Evolutionary conservation across 1,140 invertebrate genomes (phyloP), one percentile per base, ranked within the genome.

Genomic region (Drosophila sucinea): DNA sequence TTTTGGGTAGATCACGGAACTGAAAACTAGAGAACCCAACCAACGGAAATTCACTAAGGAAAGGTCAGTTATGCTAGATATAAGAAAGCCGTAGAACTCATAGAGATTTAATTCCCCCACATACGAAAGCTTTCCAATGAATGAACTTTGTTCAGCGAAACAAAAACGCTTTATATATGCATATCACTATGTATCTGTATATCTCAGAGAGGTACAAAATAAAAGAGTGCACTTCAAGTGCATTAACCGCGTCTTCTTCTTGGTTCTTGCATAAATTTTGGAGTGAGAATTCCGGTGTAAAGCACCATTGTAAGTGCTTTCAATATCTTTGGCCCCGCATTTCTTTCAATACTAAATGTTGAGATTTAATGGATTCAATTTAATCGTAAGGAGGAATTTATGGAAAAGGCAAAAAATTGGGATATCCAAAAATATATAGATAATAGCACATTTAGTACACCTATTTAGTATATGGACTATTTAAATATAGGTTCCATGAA

Each of bases 261-360:
- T 51, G 44, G 7, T 27, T 51, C 44, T 51, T 51, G 44, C 23
- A 51, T 51, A 51, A 51, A 51, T 51, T 51, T 51, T 1, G 44
- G 7, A 51, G 2, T 27, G 23, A 10, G 25, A 10, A 27, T 51
- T 27, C 23, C 6, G 44, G 3, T 17, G 40, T 2, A 17, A 17
- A n/a, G 40, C n/a, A 41, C 40, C 40, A 41, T 27, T 51, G 44
- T 51, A 51, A 44, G 17, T 10, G 25, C 44, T 27, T 27, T 10
- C 25, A 23, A 7, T 5, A 11, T 38, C 35, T 3, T 3, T 38
- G 10, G 7, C 10, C 33, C 7, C 33, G 7, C 7, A 35, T 35
- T 8, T 35, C 7, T 35, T 35, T 35, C 10, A 35, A 35, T 35
- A 8, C 11, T 17, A 6, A 25, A 23, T 25, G 44, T 47, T 17